A percentile compares a stretch with the other conserved stretches of the same genome.
phyloP scores from a whole-genome alignment of 2,888 invertebrate species.

The Aleiodes testaceus region DNA sequence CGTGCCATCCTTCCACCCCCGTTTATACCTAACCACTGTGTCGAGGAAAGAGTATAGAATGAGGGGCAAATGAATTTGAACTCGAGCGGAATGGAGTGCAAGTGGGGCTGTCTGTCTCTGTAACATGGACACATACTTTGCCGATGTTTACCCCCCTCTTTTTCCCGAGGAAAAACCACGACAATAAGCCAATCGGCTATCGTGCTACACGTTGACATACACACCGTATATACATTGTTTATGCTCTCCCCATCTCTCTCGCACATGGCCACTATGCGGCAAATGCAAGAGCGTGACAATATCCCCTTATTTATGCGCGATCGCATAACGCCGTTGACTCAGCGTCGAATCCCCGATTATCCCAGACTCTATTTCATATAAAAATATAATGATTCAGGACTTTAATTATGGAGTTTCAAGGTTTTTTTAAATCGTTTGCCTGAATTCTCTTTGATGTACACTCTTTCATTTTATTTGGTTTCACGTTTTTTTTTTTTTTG shows the following conservation, averaged over 20 bases:
- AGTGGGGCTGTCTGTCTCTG: background rate
- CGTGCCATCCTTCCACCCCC: slow-evolving; percentile 55
- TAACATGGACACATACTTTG: background rate
- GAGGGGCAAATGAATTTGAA: slow-evolving; percentile 5
- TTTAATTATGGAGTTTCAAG: no score
- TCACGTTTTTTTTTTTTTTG: no score
- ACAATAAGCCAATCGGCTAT: slow-evolving; percentile 26
- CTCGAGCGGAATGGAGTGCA: background rate
- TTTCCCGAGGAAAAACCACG: slow-evolving; percentile 17
- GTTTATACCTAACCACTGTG: slow-evolving; percentile 31
- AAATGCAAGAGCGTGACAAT: slow-evolving; percentile 49
- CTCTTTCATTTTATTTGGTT: no score
- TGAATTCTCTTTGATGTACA: no score
- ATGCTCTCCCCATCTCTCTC: slow-evolving; percentile 5
- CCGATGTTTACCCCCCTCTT: slow-evolving; percentile 19
- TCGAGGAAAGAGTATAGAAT: slow-evolving; percentile 10
- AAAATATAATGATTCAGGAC: no score
- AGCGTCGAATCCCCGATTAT: background rate
- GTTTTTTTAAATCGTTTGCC: no score
- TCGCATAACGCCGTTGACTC: slow-evolving; percentile 37
- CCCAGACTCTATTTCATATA: background rate
- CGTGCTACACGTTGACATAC: slow-evolving; percentile 5
- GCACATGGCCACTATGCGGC: slow-evolving; percentile 31
- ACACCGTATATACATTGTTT: slow-evolving; percentile 16
- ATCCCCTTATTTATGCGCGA: slow-evolving; percentile 50